phyloP scores from a whole-genome alignment of 2,113 vertebrate species.

The Eulemur macaco region DNA sequence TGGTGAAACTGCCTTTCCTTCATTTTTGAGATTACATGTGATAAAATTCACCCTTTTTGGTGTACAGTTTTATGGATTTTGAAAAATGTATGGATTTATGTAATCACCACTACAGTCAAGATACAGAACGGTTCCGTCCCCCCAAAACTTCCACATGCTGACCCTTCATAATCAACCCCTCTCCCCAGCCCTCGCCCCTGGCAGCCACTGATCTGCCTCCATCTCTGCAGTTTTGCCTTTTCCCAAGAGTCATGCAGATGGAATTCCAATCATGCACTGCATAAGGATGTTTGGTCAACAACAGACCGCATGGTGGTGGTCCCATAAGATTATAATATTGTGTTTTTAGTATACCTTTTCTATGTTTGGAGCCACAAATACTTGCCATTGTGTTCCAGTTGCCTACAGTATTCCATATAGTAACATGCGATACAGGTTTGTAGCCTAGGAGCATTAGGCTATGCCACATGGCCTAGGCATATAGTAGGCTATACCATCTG shows the following conservation, averaged over 20 bases:
- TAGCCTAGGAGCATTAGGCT: too few species aligned
- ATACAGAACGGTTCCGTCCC: not conserved
- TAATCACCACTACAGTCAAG: not conserved
- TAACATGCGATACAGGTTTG: not conserved
- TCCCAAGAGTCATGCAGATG: not conserved
- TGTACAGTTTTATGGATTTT: not conserved
- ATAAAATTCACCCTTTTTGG: not conserved
- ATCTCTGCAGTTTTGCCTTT: not conserved
- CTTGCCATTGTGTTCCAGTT: not conserved
- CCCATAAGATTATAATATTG: not conserved
- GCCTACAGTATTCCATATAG: not conserved
- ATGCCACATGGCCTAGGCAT: not conserved
- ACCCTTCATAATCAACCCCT: not conserved
- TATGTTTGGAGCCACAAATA: not conserved
- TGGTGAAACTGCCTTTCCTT: not conserved
- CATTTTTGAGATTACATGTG: not conserved
- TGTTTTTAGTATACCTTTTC: not conserved
- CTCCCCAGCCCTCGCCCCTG: not conserved
- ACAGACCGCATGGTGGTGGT: not conserved
- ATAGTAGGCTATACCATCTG: not conserved
- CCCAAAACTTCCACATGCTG: not conserved
- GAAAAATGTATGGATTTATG: not conserved
- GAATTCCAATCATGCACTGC: not conserved
- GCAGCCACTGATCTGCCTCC: not conserved
- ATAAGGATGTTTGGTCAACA: not conserved